Evolutionary conservation across 2,888 invertebrate genomes (phyloP), one percentile per base, ranked within the genome.

Genomic region (Metallyticus violacea): DNA sequence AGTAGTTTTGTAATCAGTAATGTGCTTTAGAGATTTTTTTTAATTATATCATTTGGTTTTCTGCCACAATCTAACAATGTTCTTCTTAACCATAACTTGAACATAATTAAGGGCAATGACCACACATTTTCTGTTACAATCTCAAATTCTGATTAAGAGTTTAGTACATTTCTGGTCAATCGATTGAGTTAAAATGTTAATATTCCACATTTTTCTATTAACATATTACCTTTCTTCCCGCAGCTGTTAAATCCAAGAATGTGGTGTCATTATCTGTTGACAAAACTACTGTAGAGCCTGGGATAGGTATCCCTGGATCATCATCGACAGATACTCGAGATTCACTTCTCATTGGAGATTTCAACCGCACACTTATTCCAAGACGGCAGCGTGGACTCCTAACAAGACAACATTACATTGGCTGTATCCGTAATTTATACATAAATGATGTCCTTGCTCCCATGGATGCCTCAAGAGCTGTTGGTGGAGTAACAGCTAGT

Each of bases 291-390:
- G 95, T 95, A 0, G 93, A 95, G 88, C 95, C 97, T 0, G 96
- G 95, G 2, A 94, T 97, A 62, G 96, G 96, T 6, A 91, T 91
- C 30, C 94, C 93, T 27, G 94, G 94, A 26, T 93, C 94, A 27
- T 93, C 94, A 0, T 94, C 95, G 0, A 97, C 97, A 0, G 95
- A 96, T 90, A 97, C 98, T 0, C 95, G 95, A 30, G 95, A 97
- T 88, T 97, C 98, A 0, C 93, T 99, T 62, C 99, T 96, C 92
- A 93, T 99, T 90, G 99, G 99, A 26, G 99, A 99, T 0, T 96
- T 98, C 91, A 95, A 96, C 1, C 92, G 93, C 86, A 91, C 93
- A 86, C 89, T 90, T 85, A 91, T 92, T 87, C 89, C 90, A 85
- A 91, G 91, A 81, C 90, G 90, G 88, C 90, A 93, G 0, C 92